Base-by-base conservation (phyloP, 2,888 invertebrate species). In the Noctua fimbriata region DNA sequence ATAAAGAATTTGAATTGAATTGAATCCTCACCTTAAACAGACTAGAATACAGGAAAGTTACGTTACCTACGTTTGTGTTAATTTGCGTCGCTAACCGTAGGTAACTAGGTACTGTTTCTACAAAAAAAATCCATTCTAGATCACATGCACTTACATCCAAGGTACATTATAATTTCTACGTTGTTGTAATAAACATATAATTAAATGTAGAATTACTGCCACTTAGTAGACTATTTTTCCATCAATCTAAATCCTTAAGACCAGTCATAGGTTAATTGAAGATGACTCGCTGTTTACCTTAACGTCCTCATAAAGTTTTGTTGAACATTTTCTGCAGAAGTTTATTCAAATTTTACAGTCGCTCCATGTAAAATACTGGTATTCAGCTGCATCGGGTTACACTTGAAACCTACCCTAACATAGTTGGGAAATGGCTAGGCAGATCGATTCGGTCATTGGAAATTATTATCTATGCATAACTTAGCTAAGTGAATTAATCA, bases 221-320 rank as follows among this genome's bases (percentile, higher is more conserved):
- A 73, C 52, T 70, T 84, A 70, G 28, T 73, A 41, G 6, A 41
- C 69, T 44, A 79, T 82, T 71, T 65, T 74, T 49, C 65, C 65
- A 60, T 84, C 72, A 63, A 71, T 71, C 60, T 84, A 28, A 73
- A 79, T 63, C 60, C 32, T 52, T 36, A 47, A 55, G 73, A 79
- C 7, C 58, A 79, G 65, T 47, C 84, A 84, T 60, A 84, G 82
- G 82, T 79, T 82, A 82, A 84, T 84, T 73, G 66, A 80, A 67
- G 85, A 84, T 71, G 66, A 82, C 73, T 79, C 52, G 80, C 28
- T 73, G 49, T 32, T 73, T 79, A 79, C 44, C 67, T 44, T 67
- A n/a, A 44, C 16, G n/a, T 83, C n/a, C 41, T n/a, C 78, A 32
- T 28, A 36, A 21, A 47, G 63, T 60, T 18, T 28, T 67, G 36